phyloP scores from a whole-genome alignment of 2,888 invertebrate genomes.

The Holacanthella duospinosa region DNA sequence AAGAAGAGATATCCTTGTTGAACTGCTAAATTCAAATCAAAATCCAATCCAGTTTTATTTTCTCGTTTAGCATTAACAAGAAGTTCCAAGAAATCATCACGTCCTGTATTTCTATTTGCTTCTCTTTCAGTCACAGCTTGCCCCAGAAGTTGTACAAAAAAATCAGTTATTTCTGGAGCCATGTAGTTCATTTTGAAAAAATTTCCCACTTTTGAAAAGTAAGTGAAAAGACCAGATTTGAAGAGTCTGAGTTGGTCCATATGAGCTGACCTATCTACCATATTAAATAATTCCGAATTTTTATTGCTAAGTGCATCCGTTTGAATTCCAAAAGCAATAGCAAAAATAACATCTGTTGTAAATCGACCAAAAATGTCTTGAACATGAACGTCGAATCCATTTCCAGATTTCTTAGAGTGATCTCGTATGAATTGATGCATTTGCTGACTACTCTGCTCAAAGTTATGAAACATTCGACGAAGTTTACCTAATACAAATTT shows the following conservation, averaged over 20 bases:
- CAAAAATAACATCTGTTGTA: slow-evolving; percentile 38
- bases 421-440: background rate
- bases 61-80: slow-evolving; percentile 4
- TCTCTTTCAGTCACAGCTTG: background rate
- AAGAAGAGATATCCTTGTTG: background rate
- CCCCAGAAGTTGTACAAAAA: background rate
- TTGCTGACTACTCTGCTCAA: background rate
- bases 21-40: background rate
- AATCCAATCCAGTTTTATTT: background rate
- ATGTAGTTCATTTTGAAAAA: background rate
- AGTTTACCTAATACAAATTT: background rate
- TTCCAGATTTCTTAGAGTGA: background rate
- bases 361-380: slow-evolving; percentile 10
- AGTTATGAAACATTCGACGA: background rate
- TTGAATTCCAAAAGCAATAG: slow-evolving; percentile 43
- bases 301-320: slow-evolving; percentile 39
- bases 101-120: background rate
- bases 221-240: background rate
- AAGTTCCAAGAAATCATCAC: slow-evolving; percentile 10
- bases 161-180: background rate
- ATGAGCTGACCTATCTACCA: slow-evolving; percentile 9
- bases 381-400: background rate
- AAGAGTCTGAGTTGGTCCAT: background rate
- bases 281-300: slow-evolving; percentile 41
- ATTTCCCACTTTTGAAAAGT: background rate